Conservation (phyloP, 2,888 invertebrate species). For the Drosophila kuntzei region DNA sequence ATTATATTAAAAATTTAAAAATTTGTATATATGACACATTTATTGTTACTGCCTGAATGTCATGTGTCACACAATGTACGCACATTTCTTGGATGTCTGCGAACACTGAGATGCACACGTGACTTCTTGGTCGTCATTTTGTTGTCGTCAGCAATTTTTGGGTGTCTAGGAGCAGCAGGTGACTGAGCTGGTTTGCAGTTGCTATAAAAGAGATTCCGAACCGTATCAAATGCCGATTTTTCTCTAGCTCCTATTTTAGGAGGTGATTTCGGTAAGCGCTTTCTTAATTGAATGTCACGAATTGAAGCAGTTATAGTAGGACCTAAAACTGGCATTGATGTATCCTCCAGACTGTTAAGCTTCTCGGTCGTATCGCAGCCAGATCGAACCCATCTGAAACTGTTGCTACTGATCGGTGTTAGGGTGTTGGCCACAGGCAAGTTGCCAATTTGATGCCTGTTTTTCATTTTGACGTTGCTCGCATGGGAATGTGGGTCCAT, state of each 20-base stretch:
- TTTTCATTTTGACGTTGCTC: not conserved
- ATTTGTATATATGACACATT: constrained; percentile 4
- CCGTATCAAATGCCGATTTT: constrained; percentile 23
- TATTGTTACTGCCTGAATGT: not conserved
- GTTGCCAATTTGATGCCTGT: not conserved
- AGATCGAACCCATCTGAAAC: constrained; percentile 22
- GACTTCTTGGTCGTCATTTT: constrained; percentile 8
- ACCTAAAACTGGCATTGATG: not conserved
- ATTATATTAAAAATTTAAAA: constrained; percentile 13
- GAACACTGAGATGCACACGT: constrained; percentile 14
- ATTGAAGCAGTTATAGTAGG: not conserved
- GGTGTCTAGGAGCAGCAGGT: not conserved
- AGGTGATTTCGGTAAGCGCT: not conserved
- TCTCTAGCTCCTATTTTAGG: not conserved
- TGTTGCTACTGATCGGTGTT: not conserved
- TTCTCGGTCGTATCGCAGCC: not conserved
- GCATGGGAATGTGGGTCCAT: not conserved
- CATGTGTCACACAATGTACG: constrained; percentile 19
- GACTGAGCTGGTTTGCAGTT: not conserved
- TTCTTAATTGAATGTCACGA: not conserved
- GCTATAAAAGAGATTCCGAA: constrained; percentile 16
- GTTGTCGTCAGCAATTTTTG: constrained; percentile 5
- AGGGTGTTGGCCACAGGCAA: not conserved
- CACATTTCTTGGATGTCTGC: not conserved
- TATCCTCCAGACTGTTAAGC: not conserved